Evolutionary conservation across 2,113 vertebrate species (phyloP).

Genomic region (Elephantulus edwardii): DNA sequence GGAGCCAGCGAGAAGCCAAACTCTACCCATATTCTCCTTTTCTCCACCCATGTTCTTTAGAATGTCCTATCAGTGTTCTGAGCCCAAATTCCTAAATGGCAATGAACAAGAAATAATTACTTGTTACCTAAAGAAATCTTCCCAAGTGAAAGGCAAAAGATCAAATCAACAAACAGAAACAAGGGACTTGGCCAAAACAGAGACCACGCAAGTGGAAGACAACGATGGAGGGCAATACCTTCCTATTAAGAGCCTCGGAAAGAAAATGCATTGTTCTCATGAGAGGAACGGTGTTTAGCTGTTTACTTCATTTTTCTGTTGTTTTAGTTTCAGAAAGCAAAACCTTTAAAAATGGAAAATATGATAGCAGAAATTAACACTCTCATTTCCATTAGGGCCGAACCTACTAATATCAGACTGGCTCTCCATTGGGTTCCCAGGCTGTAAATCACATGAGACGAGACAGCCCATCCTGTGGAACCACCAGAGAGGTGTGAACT

Average conservation of each 20-base stretch:
- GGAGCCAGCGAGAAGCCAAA: no score
- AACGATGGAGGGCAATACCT: neutral
- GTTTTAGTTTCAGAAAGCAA: neutral
- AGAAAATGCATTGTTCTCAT: neutral
- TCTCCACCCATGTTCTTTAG: fast-evolving
- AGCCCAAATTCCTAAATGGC: neutral
- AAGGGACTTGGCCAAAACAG: neutral
- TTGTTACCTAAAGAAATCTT: neutral
- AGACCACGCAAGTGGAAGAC: neutral
- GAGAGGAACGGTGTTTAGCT: neutral
- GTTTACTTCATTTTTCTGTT: no score
- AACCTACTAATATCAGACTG: no score
- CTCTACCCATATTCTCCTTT: fast-evolving
- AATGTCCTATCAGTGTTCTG: neutral
- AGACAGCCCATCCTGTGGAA: no score
- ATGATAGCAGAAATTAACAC: neutral
- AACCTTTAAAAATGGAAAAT: neutral
- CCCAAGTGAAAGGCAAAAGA: neutral
- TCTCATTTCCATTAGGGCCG: no score
- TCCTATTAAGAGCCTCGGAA: neutral
- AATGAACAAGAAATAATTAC: neutral
- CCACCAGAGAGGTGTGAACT: no score
- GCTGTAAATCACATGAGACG: no score
- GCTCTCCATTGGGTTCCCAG: no score
- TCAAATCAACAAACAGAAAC: neutral